Evolutionary conservation across 1,140 invertebrate genomes (phyloP), one percentile per base, ranked within the genome.

Genomic region (Wiebesia pumilae): DNA sequence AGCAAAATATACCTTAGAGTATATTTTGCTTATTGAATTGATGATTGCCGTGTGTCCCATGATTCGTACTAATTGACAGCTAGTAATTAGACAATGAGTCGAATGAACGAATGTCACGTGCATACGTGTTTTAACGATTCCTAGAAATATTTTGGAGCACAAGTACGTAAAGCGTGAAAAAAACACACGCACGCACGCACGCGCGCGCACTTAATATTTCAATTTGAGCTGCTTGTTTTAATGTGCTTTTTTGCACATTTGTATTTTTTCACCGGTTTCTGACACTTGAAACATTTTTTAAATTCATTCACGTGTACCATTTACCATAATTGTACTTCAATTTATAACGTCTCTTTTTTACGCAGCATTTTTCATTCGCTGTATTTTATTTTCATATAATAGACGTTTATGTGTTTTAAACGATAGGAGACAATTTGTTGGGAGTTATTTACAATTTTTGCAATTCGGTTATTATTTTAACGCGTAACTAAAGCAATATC

Each of bases 11-110:
- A 73, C 79, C 84, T 87, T 87, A 81, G 81, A 81, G 78, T 73
- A 81, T 81, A 81, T 87, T 54, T 84, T 82, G 38, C 69, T 84
- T 54, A 81, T 87, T 84, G 82, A 71, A 84, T 81, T 84, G 65
- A 81, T 84, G 35, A 87, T 81, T 79, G 82, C 65, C 82, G 82
- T 79, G 73, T 83, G 77, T 79, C 81, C 27, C 47, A 30, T 69
- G 75, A 83, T 83, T 83, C 24, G 27, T 30, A 6, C 85, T 73
- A 87, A 87, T 87, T 87, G 85, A 83, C 85, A 80, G 69, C 58
- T 33, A 65, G 82, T 87, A 84, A 87, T 87, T 87, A 84, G 84
- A 84, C 77, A 87, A 87, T 83, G 75, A 86, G 73, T 65, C 58
- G 38, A 78, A 77, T 47, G 85, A 77, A 86, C 80, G 54, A 12